Conservation (phyloP, 1,140 invertebrate genomes). For the Drosophila takahashii region DNA sequence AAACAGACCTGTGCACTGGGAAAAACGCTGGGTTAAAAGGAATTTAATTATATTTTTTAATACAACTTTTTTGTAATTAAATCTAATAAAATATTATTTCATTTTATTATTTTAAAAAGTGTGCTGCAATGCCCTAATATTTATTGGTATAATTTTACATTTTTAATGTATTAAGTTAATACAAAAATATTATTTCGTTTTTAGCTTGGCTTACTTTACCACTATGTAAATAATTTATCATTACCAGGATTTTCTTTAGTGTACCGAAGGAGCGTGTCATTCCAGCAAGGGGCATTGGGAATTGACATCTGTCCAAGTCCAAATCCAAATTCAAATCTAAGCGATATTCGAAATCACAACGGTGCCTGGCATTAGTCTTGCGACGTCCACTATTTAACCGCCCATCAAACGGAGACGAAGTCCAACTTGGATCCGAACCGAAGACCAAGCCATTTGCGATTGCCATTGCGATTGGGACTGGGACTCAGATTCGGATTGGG, state of each 20-base stretch:
- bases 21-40: background rate
- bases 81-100: too few species aligned
- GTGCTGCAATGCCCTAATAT: too few species aligned
- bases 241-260: constrained; percentile 1
- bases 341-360: constrained; percentile 17
- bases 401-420: constrained; percentile 28
- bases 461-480: too few species aligned
- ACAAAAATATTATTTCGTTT: too few species aligned
- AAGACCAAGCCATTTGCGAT: background rate
- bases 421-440: constrained; percentile 4
- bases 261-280: background rate
- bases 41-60: too few species aligned
- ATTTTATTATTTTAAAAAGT: too few species aligned
- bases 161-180: too few species aligned
- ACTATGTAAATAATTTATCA: too few species aligned
- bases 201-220: too few species aligned
- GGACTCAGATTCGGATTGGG: constrained; percentile 26
- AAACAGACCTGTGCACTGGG: constrained; percentile 4
- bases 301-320: constrained; percentile 30
- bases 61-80: too few species aligned
- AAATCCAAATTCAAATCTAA: constrained; percentile 5
- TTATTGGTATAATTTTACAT: too few species aligned
- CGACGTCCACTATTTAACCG: constrained; percentile 2
- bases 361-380: constrained; percentile 21
- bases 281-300: background rate